Percentiles rank a stretch among this genome's conserved stretches.
These are phyloP conservation scores for Corythoichthys intestinalis DNA, from an alignment of 2,113 vertebrate genomes.

Conservation along the genomic window DNA sequence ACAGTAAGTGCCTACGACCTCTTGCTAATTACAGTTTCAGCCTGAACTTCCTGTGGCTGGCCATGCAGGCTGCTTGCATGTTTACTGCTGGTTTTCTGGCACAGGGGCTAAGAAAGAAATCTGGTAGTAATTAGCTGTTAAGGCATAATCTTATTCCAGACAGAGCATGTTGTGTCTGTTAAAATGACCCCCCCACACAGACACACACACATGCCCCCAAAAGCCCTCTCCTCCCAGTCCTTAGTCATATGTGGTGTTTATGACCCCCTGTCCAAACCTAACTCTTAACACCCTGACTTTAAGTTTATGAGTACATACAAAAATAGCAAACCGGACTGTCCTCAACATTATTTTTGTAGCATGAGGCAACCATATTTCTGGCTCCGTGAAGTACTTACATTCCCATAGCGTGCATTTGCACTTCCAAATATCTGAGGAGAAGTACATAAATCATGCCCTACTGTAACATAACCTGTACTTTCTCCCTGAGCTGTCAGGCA, in stretches of 20 bases:
- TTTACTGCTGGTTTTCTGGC: constrained; percentile 41
- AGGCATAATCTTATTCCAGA: constrained; percentile 53
- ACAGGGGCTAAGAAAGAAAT: constrained; percentile 9
- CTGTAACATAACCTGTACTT: constrained; percentile 1
- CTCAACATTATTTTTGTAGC: constrained; percentile 16
- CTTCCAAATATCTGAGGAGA: constrained; percentile 2
- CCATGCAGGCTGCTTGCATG: constrained; percentile 30
- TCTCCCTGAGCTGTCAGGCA: neutral
- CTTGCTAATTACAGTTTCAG: constrained; percentile 12
- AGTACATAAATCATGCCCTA: neutral
- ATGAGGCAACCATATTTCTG: constrained; percentile 13
- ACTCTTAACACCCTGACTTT: constrained; percentile 3
- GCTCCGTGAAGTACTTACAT: neutral
- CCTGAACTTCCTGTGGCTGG: constrained; percentile 11
- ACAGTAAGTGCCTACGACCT: neutral
- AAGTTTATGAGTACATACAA: constrained; percentile 21
- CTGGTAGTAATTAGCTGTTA: constrained; percentile 60
- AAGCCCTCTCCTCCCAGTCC: neutral
- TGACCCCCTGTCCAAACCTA: neutral
- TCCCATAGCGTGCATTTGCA: neutral
- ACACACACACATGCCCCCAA: neutral
- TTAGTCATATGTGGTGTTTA: constrained; percentile 29
- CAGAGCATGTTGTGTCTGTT: constrained; percentile 38
- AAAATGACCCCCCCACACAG: constrained; percentile 12
- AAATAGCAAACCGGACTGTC: constrained; percentile 13